These are phyloP conservation scores for Halcyon senegalensis DNA, from an alignment of 2,113 vertebrate genomes.

Conservation along the genomic window DNA sequence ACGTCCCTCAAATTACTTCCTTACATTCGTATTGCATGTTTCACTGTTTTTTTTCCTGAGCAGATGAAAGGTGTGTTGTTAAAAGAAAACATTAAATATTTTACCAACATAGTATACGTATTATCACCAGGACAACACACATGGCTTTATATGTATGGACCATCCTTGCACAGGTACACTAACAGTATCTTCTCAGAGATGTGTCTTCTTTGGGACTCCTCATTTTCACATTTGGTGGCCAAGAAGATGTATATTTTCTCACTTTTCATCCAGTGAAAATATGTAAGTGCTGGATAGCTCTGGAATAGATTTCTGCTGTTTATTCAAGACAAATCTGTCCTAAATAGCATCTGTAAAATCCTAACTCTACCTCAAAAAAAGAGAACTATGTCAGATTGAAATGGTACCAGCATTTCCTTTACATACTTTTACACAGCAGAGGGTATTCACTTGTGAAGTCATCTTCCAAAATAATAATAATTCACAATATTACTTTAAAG, in stretches of 20 bases:
- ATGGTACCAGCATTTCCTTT: not conserved
- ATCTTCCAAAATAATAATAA: not conserved
- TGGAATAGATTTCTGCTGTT: not conserved
- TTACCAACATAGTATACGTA: not conserved
- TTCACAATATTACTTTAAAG: not conserved
- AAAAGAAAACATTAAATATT: not conserved
- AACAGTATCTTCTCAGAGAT: not conserved
- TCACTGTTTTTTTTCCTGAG: not conserved
- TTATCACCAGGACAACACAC: not conserved
- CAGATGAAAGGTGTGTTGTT: not conserved
- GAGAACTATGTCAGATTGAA: not conserved
- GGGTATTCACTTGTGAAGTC: not conserved
- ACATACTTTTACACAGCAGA: not conserved
- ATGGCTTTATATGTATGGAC: not conserved
- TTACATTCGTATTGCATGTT: not conserved
- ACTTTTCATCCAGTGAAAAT: not conserved
- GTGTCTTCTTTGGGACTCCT: not conserved
- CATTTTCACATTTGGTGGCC: not conserved
- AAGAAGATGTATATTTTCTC: not conserved
- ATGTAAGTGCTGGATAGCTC: not conserved
- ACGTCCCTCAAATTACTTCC: not conserved
- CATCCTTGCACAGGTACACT: not conserved
- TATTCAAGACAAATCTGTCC: not conserved
- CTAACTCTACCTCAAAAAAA: not conserved
- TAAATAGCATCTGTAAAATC: not conserved